Conservation (phyloP, 2,113 vertebrate genomes). For the Falcunculus frontatus region DNA sequence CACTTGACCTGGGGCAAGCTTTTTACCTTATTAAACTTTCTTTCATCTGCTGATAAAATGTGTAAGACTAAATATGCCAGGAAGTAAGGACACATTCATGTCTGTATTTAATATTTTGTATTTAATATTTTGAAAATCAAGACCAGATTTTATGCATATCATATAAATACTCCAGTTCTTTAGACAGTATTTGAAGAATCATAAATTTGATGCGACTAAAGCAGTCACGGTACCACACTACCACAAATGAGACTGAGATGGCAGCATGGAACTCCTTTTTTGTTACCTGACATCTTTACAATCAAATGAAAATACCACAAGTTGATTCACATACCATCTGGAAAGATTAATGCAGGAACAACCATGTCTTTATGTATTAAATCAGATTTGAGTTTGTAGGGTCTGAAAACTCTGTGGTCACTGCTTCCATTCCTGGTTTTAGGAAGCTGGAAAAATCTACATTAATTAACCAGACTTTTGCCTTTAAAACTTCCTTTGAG, state of each 20-base stretch:
- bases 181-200: neutral
- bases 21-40: neutral
- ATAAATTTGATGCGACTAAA: neutral
- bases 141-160: neutral
- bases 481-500: neutral
- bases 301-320: neutral
- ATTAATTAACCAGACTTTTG: neutral
- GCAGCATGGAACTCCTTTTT: neutral
- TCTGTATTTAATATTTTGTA: neutral
- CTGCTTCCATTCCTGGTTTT: neutral
- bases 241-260: neutral
- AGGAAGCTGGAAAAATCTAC: neutral
- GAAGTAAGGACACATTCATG: neutral
- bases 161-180: neutral
- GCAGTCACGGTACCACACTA: neutral
- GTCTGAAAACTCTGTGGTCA: neutral
- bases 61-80: neutral
- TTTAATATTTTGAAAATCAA: neutral
- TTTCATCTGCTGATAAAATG: neutral
- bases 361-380: neutral
- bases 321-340: neutral
- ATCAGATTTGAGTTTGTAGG: neutral
- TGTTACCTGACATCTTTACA: neutral
- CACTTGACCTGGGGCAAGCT: neutral
- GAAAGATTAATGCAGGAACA: neutral